These are phyloP conservation scores for Echinometra lucunter DNA, from an alignment of 53 echinoderm and acorn worm species.

Conservation along the genomic window DNA sequence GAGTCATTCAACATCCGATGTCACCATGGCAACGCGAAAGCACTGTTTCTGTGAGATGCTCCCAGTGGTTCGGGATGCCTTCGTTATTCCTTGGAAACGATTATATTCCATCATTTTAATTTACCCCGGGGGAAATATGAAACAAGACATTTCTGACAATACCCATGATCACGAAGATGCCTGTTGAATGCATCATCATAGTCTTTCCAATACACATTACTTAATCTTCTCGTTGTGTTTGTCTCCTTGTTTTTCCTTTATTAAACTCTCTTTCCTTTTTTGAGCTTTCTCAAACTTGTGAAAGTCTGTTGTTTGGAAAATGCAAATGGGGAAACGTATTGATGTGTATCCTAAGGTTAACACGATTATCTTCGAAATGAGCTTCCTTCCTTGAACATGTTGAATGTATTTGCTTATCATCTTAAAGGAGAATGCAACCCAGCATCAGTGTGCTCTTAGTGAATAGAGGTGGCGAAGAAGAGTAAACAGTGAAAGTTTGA, in stretches of 20 bases:
- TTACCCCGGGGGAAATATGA: constrained; percentile 10
- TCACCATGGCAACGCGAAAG: background rate
- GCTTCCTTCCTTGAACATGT: too few species aligned
- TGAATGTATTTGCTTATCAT: too few species aligned
- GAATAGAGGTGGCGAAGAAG: too few species aligned
- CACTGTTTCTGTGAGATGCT: background rate
- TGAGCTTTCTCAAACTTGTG: too few species aligned
- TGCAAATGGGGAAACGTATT: too few species aligned
- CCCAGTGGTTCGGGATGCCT: background rate
- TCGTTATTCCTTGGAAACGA: background rate
- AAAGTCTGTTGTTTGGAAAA: too few species aligned
- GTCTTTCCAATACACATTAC: background rate
- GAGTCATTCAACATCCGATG: constrained; percentile 28
- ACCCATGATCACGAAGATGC: background rate
- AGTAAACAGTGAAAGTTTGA: too few species aligned
- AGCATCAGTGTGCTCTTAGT: too few species aligned
- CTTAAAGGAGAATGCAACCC: too few species aligned
- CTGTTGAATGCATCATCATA: background rate
- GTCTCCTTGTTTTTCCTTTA: background rate
- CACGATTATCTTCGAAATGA: background rate
- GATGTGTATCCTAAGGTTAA: background rate
- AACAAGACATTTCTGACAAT: background rate
- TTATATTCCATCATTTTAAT: constrained; percentile 8
- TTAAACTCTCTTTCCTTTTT: too few species aligned
- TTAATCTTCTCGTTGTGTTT: background rate